A percentile compares a stretch with the other conserved stretches of the same genome.
Evolutionary conservation across 2,797 vertebrate genomes (phyloP).

Genomic region (Pseudomugil gertrudae): DNA sequence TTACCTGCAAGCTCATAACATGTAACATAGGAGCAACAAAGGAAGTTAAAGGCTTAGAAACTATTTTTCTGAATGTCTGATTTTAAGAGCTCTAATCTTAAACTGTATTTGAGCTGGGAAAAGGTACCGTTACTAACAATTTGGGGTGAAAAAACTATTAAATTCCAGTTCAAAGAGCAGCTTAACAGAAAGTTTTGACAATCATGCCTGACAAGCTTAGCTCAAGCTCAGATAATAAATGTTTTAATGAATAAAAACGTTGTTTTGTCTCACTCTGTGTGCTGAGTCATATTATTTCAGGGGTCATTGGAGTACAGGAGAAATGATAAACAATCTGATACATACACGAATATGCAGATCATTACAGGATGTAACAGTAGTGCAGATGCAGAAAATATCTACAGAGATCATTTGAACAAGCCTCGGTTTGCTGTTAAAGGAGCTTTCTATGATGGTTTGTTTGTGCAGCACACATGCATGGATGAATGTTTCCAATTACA

Average conservation of each 20-base stretch:
- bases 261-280: neutral
- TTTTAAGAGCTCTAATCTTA: neutral
- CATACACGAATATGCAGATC: neutral
- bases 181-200: neutral
- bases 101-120: neutral
- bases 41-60: neutral
- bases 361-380: neutral
- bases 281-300: neutral
- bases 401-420: slow-evolving; percentile 7
- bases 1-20: neutral
- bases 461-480: slow-evolving; percentile 19
- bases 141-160: neutral
- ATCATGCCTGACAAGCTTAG: neutral
- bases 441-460: slow-evolving; percentile 16
- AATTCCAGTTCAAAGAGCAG: neutral
- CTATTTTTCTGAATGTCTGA: neutral
- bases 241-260: neutral
- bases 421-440: slow-evolving; percentile 10
- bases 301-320: slow-evolving; percentile 1
- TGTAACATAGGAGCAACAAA: neutral
- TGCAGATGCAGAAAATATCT: slow-evolving; percentile 13
- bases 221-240: neutral
- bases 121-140: neutral
- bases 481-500: slow-evolving; percentile 60
- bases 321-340: slow-evolving; percentile 7